phyloP scores from a whole-genome alignment of 2,888 invertebrate genomes.

The Drosophila ustulata region DNA sequence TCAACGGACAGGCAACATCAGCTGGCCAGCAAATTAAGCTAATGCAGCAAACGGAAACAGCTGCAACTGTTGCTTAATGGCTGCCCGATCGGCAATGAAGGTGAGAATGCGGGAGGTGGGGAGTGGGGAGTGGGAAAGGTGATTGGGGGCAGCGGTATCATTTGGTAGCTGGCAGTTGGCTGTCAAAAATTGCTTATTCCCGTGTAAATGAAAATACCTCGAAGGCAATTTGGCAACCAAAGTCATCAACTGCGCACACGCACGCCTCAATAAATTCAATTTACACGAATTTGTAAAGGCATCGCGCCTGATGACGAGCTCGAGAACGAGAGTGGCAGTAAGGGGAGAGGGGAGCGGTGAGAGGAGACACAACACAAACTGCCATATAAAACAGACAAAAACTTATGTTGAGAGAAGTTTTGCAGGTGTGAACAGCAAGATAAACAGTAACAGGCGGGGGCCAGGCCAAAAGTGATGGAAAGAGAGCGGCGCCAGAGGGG shows the following conservation, averaged over 20 bases:
- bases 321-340: neutral
- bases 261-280: slow-evolving; percentile 81
- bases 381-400: slow-evolving; percentile 59
- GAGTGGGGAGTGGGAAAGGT: neutral
- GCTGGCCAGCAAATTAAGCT: slow-evolving; percentile 71
- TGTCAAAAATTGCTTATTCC: slow-evolving; percentile 55
- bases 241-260: slow-evolving; percentile 78
- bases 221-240: slow-evolving; percentile 77
- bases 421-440: slow-evolving; percentile 78
- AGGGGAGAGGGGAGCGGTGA: neutral
- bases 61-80: slow-evolving; percentile 67
- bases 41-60: slow-evolving; percentile 63
- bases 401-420: slow-evolving; percentile 68
- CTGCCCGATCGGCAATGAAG: slow-evolving; percentile 6
- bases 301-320: slow-evolving; percentile 36
- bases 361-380: slow-evolving; percentile 19
- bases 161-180: slow-evolving; percentile 21
- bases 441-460: slow-evolving; percentile 50
- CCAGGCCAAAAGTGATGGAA: neutral
- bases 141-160: neutral
- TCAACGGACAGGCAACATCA: slow-evolving; percentile 52
- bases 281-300: slow-evolving; percentile 80
- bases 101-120: neutral
- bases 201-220: slow-evolving; percentile 60
- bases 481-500: neutral